phyloP scores from a whole-genome alignment of 30 jellyfish, hydroid and myxozoan species.

The Aurelia aurita complex sp. Pacific region DNA sequence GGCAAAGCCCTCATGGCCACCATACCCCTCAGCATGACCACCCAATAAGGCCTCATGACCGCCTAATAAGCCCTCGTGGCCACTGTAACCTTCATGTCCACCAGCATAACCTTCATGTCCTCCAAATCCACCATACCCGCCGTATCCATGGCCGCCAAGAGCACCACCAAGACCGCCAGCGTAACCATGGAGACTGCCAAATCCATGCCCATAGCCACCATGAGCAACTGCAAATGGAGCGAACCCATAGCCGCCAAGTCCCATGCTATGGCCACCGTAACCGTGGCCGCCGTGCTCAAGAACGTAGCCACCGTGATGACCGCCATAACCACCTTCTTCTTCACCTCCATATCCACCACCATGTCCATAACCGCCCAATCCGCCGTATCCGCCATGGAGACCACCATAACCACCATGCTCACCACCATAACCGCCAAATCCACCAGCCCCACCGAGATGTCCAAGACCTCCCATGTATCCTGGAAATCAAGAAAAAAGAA shows the following conservation, averaged over 20 bases:
- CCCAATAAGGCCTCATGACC: conserved; percentile 16
- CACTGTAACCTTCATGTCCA: conserved; percentile 62
- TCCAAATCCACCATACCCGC: conserved; percentile 35
- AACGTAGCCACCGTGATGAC: conserved; percentile 39
- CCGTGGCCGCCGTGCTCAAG: conserved; percentile 48
- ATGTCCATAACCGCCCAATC: conserved; percentile 59
- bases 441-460: conserved; percentile 66
- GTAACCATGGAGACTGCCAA: conserved; percentile 18
- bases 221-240: conserved; percentile 52
- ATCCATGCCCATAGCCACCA: conserved; percentile 69
- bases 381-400: conserved; percentile 55
- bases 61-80: conserved; percentile 49
- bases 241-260: conserved; percentile 52
- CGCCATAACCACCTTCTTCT: conserved; percentile 59
- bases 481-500: not conserved
- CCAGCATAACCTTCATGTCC: conserved; percentile 33
- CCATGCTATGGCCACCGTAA: conserved; percentile 48
- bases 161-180: conserved; percentile 65
- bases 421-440: conserved; percentile 79
- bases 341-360: conserved; percentile 25
- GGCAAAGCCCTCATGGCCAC: conserved; percentile 60
- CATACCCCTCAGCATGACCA: conserved; percentile 20
- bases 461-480: conserved; percentile 29
- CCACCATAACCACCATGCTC: conserved; percentile 58
- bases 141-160: conserved; percentile 46